These are phyloP conservation scores for Lysiphlebus fabarum DNA, from an alignment of 1,140 invertebrate species.

Conservation along the genomic window DNA sequence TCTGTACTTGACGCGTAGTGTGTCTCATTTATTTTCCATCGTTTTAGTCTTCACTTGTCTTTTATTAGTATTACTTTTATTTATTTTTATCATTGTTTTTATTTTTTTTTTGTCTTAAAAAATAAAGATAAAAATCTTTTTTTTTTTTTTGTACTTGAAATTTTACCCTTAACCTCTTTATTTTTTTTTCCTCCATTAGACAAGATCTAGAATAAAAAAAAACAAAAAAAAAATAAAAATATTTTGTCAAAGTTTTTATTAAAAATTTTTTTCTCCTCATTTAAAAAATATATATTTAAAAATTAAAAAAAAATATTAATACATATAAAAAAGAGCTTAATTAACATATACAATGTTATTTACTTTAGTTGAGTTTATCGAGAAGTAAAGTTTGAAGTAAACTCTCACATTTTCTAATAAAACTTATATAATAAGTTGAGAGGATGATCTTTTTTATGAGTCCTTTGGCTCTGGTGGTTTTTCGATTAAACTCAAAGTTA, in stretches of 20 bases:
- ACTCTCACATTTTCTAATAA: slow-evolving; percentile 1
- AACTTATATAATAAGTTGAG: slow-evolving; percentile 13
- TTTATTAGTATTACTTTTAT: not conserved
- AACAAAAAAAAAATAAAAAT: too few species aligned
- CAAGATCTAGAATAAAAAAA: too few species aligned
- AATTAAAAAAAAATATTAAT: too few species aligned
- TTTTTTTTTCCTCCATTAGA: too few species aligned
- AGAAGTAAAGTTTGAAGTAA: not conserved
- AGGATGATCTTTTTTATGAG: not conserved
- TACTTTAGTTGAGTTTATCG: not conserved
- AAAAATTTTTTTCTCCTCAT: too few species aligned
- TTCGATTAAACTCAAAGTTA: slow-evolving; percentile 23
- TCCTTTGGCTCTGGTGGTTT: slow-evolving; percentile 14
- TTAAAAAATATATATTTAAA: too few species aligned
- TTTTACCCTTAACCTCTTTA: slow-evolving; percentile 33
- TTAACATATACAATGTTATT: too few species aligned
- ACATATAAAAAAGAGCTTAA: too few species aligned
- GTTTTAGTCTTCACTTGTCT: slow-evolving; percentile 18
- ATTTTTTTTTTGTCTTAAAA: too few species aligned
- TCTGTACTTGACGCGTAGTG: slow-evolving; percentile 37
- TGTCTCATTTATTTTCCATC: slow-evolving; percentile 42
- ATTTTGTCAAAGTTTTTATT: too few species aligned
- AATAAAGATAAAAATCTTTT: too few species aligned
- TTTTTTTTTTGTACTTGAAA: slow-evolving; percentile 30
- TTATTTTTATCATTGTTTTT: not conserved